A percentile compares a stretch with the other conserved stretches of the same genome.
Conservation (phyloP, 2,797 vertebrate genomes). For the Dicrostonyx torquatus region DNA sequence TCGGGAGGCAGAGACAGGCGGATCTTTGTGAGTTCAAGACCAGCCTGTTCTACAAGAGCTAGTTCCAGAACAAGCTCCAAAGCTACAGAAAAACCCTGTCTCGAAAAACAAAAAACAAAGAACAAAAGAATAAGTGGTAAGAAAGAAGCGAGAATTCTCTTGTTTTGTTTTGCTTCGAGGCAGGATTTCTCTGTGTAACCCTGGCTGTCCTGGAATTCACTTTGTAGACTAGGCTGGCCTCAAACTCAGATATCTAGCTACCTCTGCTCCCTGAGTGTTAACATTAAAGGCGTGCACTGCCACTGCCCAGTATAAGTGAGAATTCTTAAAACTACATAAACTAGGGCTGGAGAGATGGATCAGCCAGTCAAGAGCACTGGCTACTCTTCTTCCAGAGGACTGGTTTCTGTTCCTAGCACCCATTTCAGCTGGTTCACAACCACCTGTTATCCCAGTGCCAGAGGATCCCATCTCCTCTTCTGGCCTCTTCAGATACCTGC, state of each 20-base stretch:
- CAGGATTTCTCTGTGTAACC: background rate
- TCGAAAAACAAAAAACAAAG: too few relatives aligned
- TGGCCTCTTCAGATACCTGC: background rate
- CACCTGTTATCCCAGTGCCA: background rate
- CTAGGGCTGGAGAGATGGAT: background rate
- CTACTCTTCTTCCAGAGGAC: background rate
- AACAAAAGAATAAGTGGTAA: too few relatives aligned
- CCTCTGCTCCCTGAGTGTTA: background rate
- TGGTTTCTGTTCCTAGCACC: background rate
- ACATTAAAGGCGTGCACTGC: background rate
- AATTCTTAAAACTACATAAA: background rate
- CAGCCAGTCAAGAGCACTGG: too few relatives aligned
- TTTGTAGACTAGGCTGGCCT: background rate
- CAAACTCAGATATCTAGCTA: background rate
- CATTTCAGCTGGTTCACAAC: background rate
- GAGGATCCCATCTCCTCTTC: background rate
- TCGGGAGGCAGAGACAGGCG: too few relatives aligned
- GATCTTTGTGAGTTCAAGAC: too few relatives aligned
- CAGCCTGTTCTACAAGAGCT: too few relatives aligned
- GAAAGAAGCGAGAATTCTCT: background rate
- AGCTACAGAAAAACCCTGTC: too few relatives aligned
- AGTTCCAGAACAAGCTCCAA: too few relatives aligned
- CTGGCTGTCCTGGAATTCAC: background rate
- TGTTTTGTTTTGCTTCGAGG: background rate
- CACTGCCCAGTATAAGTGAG: background rate